phyloP scores from a whole-genome alignment of 2,797 vertebrate genomes.

The Choloepus didactylus region DNA sequence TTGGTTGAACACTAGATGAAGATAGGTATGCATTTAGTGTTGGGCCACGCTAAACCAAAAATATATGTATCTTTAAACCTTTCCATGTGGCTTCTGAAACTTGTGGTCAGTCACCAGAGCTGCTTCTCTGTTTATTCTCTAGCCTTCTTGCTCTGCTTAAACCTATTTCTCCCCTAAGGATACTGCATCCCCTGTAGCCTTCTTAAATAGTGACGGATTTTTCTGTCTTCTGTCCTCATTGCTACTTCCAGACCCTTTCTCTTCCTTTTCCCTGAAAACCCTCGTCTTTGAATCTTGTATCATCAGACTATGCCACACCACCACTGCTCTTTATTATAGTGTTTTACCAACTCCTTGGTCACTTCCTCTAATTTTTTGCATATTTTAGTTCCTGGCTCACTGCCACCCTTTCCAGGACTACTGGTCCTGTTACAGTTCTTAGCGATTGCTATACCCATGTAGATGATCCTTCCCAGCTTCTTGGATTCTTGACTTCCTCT shows the following conservation, averaged over 20 bases:
- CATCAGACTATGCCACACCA: background rate
- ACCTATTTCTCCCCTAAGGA: background rate
- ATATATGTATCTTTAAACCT: conserved; percentile 24
- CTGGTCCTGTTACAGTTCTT: background rate
- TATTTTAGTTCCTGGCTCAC: conserved; percentile 53
- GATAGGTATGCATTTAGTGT: conserved; percentile 52
- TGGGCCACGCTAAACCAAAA: conserved; percentile 50
- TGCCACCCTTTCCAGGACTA: background rate
- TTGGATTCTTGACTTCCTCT: conserved; percentile 3
- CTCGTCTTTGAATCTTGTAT: background rate
- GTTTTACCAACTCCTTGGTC: background rate
- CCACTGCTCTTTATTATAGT: background rate
- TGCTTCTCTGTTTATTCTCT: conserved; percentile 12
- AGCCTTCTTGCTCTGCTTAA: background rate
- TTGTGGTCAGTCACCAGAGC: background rate
- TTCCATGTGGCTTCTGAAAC: background rate
- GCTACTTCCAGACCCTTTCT: background rate
- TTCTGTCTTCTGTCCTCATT: background rate
- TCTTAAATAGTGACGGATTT: conserved; percentile 6
- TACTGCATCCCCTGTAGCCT: background rate
- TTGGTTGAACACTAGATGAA: conserved; percentile 51
- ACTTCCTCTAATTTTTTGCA: background rate
- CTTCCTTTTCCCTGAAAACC: conserved; percentile 18
- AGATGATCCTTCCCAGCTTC: background rate
- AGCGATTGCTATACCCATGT: background rate